Percentiles rank a stretch among this genome's conserved stretches.
Conservation (phyloP, 2,797 vertebrate genomes). For the Tarsius wallacei region DNA sequence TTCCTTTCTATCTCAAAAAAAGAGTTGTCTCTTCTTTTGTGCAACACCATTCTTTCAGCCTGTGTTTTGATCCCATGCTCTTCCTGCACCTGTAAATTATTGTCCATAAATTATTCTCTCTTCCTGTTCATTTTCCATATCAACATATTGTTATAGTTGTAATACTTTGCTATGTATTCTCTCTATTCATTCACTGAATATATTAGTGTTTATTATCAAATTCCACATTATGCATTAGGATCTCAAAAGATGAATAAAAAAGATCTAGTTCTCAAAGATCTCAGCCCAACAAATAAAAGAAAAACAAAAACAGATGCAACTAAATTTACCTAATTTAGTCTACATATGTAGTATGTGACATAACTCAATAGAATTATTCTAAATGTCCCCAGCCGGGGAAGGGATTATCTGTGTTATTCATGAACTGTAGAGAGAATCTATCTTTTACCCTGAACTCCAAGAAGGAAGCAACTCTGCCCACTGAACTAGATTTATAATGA, state of each 20-base stretch:
- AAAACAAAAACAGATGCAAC: background rate
- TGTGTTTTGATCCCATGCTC: background rate
- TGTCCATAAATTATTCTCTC: background rate
- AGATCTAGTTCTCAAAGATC: background rate
- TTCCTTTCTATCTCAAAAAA: background rate
- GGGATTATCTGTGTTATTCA: background rate
- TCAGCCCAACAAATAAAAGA: background rate
- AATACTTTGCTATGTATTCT: background rate
- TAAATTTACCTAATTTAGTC: background rate
- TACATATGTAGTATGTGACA: background rate
- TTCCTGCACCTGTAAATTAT: background rate
- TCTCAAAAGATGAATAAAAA: background rate
- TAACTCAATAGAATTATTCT: background rate
- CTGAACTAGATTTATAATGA: background rate
- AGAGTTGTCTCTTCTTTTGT: background rate
- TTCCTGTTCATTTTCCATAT: background rate
- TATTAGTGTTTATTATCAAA: background rate
- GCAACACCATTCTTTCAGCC: background rate
- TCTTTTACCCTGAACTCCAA: background rate
- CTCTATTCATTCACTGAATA: background rate
- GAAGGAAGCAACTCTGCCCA: background rate
- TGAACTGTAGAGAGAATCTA: background rate
- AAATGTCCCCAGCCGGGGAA: background rate
- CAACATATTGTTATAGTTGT: background rate
- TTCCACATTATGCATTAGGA: background rate